phyloP scores from a whole-genome alignment of 2,888 invertebrate genomes.

The Byasa hedistus region DNA sequence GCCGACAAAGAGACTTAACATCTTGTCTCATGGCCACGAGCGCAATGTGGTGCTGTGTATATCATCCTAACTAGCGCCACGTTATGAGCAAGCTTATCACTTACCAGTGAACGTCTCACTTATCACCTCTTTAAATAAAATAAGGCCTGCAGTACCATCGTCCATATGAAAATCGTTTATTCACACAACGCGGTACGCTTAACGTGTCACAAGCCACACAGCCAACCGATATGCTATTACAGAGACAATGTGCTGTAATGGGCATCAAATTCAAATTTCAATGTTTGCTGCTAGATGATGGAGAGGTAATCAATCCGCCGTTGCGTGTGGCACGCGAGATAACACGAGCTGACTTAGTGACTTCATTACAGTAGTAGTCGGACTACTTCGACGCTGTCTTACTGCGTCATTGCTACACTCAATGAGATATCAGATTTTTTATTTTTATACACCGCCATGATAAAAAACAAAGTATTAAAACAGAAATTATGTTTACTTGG shows the following conservation, averaged over 20 bases:
- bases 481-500: no score
- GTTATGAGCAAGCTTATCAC: no score
- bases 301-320: slow-evolving; percentile 20
- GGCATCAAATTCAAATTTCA: slow-evolving; percentile 7
- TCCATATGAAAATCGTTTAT: no score
- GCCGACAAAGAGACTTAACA: no score
- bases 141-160: no score
- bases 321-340: slow-evolving; percentile 27
- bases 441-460: not conserved
- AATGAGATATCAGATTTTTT: not conserved
- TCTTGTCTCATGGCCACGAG: no score
- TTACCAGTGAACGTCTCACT: no score
- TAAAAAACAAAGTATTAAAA: not conserved
- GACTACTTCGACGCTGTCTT: not conserved
- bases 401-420: not conserved
- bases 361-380: slow-evolving; percentile 16
- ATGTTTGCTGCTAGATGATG: slow-evolving; percentile 13
- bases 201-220: not conserved
- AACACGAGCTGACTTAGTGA: slow-evolving; percentile 13
- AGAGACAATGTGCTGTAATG: not conserved
- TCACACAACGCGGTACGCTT: no score
- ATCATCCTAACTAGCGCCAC: no score
- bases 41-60: no score
- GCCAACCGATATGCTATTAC: not conserved
- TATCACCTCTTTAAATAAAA: no score